Conservation (phyloP, 2,113 vertebrate species). For the Antechinus flavipes region DNA sequence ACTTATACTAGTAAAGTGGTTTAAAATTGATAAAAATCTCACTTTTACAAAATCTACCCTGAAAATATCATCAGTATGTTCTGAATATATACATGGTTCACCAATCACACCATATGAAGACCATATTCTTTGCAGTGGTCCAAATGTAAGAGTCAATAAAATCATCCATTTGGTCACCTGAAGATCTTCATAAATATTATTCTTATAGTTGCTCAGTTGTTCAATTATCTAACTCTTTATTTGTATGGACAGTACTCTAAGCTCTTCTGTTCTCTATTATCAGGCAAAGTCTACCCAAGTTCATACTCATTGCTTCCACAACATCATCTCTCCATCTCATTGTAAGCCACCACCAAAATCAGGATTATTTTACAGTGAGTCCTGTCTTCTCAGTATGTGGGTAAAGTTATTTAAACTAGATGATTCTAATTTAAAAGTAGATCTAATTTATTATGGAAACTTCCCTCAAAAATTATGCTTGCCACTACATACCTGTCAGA, state of each 20-base stretch:
- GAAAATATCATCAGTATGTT: neutral
- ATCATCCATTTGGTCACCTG: neutral
- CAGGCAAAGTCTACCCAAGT: neutral
- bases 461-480: neutral
- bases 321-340: neutral
- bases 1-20: conserved; percentile 31
- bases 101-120: fast-evolving
- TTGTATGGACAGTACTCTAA: too few relatives aligned
- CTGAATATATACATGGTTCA: neutral
- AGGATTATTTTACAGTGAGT: neutral
- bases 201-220: too few relatives aligned
- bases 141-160: neutral
- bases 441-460: neutral
- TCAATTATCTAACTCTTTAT: too few relatives aligned
- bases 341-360: neutral
- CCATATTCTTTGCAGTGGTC: fast-evolving
- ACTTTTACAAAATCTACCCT: neutral
- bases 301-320: neutral
- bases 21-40: neutral
- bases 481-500: too few relatives aligned
- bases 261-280: neutral
- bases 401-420: neutral
- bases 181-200: neutral
- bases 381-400: neutral
- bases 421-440: neutral